Evolutionary conservation across 2,888 invertebrate species (phyloP).

Genomic region (Calliscelio sp.): DNA sequence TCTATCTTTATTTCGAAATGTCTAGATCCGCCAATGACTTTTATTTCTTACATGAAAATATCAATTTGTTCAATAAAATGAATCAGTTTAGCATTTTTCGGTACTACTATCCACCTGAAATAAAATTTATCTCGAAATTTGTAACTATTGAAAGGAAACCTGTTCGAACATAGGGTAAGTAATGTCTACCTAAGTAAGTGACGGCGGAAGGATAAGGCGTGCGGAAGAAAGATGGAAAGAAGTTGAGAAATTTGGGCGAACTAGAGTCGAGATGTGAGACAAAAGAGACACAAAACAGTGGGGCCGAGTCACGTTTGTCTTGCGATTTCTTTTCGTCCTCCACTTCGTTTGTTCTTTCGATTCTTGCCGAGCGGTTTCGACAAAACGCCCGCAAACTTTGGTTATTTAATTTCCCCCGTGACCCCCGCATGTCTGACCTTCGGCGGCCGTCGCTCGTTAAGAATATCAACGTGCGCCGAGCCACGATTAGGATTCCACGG

Average conservation of each 20-base stretch:
- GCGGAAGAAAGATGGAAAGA: constrained; percentile 68
- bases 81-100: too few relatives aligned
- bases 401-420: constrained; percentile 83
- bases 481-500: constrained; percentile 62
- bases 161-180: too few relatives aligned
- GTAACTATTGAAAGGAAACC: too few relatives aligned
- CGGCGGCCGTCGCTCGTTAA: constrained; percentile 56
- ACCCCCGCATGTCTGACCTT: constrained; percentile 52
- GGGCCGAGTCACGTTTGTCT: constrained; percentile 84
- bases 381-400: constrained; percentile 79
- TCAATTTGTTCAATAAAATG: too few relatives aligned
- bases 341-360: constrained; percentile 83
- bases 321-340: constrained; percentile 79
- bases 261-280: constrained; percentile 78
- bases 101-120: too few relatives aligned
- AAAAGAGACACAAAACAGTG: constrained; percentile 81
- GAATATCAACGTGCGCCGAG: constrained; percentile 63
- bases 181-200: not conserved
- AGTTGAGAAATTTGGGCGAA: constrained; percentile 80
- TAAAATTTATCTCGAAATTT: too few relatives aligned
- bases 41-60: too few relatives aligned
- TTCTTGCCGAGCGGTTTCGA: constrained; percentile 80
- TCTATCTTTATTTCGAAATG: too few relatives aligned
- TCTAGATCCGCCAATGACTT: too few relatives aligned
- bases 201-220: constrained; percentile 34